A percentile compares a stretch with the other conserved stretches of the same genome.
Evolutionary conservation across 2,797 vertebrate species (phyloP).

Genomic region (Helicolenus hilgendorfi): DNA sequence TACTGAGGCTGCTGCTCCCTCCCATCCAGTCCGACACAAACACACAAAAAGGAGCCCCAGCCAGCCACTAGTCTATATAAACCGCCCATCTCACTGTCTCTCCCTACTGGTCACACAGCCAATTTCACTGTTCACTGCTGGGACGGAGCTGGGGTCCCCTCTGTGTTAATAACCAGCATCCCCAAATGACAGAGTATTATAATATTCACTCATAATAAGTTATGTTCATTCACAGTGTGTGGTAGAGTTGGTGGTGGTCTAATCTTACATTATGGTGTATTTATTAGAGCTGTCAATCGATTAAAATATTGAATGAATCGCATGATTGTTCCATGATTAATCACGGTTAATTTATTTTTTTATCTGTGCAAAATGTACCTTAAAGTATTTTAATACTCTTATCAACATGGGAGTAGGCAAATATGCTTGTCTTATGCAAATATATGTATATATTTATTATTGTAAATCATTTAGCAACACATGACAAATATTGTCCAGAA

Average conservation of each 20-base stretch:
- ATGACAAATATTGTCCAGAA: too few species aligned
- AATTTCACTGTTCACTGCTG: slow-evolving; percentile 79
- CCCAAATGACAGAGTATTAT: slow-evolving; percentile 22
- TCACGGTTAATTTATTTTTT: too few species aligned
- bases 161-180: slow-evolving; percentile 10
- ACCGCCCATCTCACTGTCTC: slow-evolving; percentile 86
- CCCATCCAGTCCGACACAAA: slow-evolving; percentile 77
- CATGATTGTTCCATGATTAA: too few species aligned
- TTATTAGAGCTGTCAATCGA: neutral
- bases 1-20: slow-evolving; percentile 90
- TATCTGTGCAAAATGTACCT: too few species aligned
- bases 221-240: neutral
- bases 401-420: too few species aligned
- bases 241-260: neutral
- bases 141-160: neutral
- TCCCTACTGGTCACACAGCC: slow-evolving; percentile 82
- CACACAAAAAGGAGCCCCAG: slow-evolving; percentile 43
- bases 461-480: too few species aligned
- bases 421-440: too few species aligned
- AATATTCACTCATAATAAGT: slow-evolving; percentile 1
- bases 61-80: slow-evolving; percentile 53
- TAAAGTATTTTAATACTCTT: too few species aligned
- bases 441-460: too few species aligned
- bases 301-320: too few species aligned
- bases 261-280: neutral